phyloP scores from a whole-genome alignment of 2,797 vertebrate genomes.

The Peromyscus aztecus region DNA sequence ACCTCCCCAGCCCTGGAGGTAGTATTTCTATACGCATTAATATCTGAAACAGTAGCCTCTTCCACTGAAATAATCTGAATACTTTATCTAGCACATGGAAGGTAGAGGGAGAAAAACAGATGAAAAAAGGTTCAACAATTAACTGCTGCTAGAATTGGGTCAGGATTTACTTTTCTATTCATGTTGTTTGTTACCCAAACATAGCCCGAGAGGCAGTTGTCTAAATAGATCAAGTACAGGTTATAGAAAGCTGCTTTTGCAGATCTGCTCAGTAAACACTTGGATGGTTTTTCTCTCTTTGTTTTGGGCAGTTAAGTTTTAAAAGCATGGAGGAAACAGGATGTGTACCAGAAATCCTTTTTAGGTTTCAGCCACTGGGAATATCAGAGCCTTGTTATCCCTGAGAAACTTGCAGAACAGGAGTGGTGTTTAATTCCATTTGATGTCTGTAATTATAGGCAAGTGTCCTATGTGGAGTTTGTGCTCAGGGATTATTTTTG shows the following conservation, averaged over 20 bases:
- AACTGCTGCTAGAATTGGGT: slow-evolving; percentile 59
- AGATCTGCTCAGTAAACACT: neutral
- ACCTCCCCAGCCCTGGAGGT: neutral
- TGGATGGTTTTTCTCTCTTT: slow-evolving; percentile 19
- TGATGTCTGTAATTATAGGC: neutral
- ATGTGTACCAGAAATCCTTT: neutral
- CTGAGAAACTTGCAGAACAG: neutral
- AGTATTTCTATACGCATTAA: neutral
- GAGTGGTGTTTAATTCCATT: neutral
- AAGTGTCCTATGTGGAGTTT: neutral
- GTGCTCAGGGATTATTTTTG: slow-evolving; percentile 19
- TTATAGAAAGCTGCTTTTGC: slow-evolving; percentile 33
- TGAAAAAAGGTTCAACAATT: neutral
- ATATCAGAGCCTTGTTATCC: neutral
- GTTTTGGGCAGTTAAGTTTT: slow-evolving; percentile 40
- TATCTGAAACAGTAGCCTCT: neutral
- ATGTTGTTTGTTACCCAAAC: neutral
- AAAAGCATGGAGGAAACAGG: neutral
- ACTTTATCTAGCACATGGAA: neutral
- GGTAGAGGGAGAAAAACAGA: neutral
- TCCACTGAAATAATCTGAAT: neutral
- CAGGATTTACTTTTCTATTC: slow-evolving; percentile 20
- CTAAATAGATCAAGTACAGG: slow-evolving; percentile 50
- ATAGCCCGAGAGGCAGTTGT: slow-evolving; percentile 61
- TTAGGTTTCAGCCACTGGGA: slow-evolving; percentile 27